These are phyloP conservation scores for Rapana venosa DNA, from an alignment of 2,888 invertebrate genomes.

Conservation along the genomic window DNA sequence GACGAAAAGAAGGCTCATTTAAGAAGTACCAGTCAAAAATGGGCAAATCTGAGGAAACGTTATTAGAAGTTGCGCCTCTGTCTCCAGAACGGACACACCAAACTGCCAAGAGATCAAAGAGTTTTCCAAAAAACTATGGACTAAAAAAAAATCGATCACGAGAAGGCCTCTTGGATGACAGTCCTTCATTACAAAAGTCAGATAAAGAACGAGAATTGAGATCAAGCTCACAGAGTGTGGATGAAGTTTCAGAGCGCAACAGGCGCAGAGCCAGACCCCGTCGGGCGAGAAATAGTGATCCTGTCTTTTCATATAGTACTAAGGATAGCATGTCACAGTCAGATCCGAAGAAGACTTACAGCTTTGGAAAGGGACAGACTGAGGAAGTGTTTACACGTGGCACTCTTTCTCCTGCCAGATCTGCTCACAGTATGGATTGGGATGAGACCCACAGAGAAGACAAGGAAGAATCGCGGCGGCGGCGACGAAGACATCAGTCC, in stretches of 20 bases:
- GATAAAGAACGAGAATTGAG: slow-evolving; percentile 8
- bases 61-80: slow-evolving; percentile 22
- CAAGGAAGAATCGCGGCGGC: not conserved
- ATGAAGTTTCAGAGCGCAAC: slow-evolving; percentile 5
- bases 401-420: not conserved
- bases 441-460: not conserved
- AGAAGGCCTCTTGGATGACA: slow-evolving; percentile 29
- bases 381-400: not conserved
- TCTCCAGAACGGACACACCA: not conserved
- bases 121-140: slow-evolving; percentile 21
- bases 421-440: not conserved
- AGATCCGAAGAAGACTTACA: not conserved
- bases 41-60: slow-evolving; percentile 43
- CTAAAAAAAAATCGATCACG: slow-evolving; percentile 4
- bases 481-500: not conserved
- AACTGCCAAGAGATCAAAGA: slow-evolving; percentile 30
- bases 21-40: slow-evolving; percentile 43
- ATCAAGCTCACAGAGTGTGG: not conserved
- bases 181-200: not conserved
- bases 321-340: not conserved
- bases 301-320: not conserved
- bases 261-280: not conserved
- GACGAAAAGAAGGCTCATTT: slow-evolving; percentile 33
- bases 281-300: not conserved
- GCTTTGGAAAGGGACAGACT: not conserved